phyloP scores from a whole-genome alignment of 2,797 vertebrate species.

The Rhadinocentrus ornatus region DNA sequence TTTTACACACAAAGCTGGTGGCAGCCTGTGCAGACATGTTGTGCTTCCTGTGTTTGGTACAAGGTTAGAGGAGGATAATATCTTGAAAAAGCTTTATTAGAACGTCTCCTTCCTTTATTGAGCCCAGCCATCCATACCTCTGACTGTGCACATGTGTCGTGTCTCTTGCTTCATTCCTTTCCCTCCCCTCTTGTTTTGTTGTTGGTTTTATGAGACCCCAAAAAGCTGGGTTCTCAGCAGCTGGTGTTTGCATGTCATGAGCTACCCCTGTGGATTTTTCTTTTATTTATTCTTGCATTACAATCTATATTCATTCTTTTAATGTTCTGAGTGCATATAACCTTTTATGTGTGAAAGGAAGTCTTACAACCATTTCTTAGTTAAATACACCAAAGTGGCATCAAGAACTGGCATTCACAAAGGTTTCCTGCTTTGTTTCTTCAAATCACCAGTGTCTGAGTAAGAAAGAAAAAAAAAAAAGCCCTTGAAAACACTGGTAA shows the following conservation, averaged over 20 bases:
- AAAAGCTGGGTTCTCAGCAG: constrained; percentile 68
- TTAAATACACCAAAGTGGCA: not conserved
- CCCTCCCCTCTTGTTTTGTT: constrained; percentile 71
- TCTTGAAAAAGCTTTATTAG: constrained; percentile 58
- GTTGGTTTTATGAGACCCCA: constrained; percentile 77
- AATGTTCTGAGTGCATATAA: not conserved
- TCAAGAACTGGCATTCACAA: not conserved
- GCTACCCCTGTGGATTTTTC: constrained; percentile 49
- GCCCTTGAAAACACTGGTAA: not conserved
- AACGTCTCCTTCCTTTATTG: constrained; percentile 70
- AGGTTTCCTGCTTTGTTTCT: not conserved
- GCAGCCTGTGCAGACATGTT: constrained; percentile 37
- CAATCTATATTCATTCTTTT: not conserved
- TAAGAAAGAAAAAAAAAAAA: not conserved
- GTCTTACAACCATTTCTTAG: not conserved
- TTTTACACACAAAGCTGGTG: constrained; percentile 36
- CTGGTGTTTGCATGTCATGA: constrained; percentile 67
- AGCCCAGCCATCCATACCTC: constrained; percentile 61
- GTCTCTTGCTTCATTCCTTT: constrained; percentile 47
- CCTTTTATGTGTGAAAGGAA: not conserved
- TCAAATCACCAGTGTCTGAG: not conserved
- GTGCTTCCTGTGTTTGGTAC: constrained; percentile 51
- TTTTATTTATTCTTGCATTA: constrained; percentile 9
- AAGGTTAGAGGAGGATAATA: constrained; percentile 52
- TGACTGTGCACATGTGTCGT: constrained; percentile 67